phyloP scores from a whole-genome alignment of 1,140 invertebrate species.

The Hylyphantes graminicola region DNA sequence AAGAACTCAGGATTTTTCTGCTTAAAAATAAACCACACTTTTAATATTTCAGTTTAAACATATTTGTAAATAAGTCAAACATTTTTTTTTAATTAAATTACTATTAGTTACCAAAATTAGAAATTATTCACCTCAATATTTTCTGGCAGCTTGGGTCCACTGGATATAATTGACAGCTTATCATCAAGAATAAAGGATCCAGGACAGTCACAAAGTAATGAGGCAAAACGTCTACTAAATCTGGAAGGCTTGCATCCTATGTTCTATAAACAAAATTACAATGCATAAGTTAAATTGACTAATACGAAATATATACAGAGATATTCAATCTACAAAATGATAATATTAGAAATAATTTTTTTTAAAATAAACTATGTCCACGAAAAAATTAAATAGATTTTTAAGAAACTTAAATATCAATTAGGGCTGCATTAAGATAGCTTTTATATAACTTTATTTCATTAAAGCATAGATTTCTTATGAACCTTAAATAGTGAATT shows the following conservation, averaged over 20 bases:
- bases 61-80: too few species aligned
- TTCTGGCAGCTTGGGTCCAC: constrained; percentile 15
- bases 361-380: background rate
- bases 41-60: too few species aligned
- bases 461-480: too few species aligned
- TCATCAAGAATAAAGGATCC: constrained; percentile 92
- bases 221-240: constrained; percentile 96
- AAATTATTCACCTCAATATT: background rate
- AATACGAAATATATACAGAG: too few species aligned
- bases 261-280: constrained; percentile 14
- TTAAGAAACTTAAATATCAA: background rate
- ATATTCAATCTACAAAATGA: background rate
- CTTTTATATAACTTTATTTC: background rate
- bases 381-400: background rate
- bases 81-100: too few species aligned
- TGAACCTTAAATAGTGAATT: too few species aligned
- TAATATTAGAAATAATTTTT: background rate
- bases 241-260: constrained; percentile 67
- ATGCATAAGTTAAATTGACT: too few species aligned
- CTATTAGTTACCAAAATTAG: background rate
- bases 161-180: constrained; percentile 87
- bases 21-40: too few species aligned
- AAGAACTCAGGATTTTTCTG: too few species aligned
- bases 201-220: constrained; percentile 89
- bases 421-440: background rate